Conservation (phyloP, 1,140 invertebrate genomes). For the Penaeus chinensis region DNA sequence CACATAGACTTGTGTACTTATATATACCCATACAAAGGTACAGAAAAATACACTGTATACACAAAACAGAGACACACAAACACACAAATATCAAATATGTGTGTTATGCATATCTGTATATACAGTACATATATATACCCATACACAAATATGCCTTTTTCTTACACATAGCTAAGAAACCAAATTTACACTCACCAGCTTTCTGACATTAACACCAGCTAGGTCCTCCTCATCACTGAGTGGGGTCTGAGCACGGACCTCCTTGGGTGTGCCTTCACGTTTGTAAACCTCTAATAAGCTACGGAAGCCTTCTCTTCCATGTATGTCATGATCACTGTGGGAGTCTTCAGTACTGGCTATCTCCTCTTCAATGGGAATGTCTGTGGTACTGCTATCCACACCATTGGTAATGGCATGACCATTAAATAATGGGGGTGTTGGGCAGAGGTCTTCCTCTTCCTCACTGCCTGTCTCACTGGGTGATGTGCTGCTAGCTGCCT, state of each 20-base stretch:
- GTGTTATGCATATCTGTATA: too few relatives aligned
- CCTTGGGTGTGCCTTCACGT: not conserved
- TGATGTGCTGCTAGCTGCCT: not conserved
- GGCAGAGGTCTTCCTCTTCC: slow-evolving; percentile 1
- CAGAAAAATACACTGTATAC: too few relatives aligned
- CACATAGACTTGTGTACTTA: too few relatives aligned
- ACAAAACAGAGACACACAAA: too few relatives aligned
- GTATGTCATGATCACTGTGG: slow-evolving; percentile 25
- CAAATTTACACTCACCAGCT: slow-evolving; percentile 35
- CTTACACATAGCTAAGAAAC: not conserved
- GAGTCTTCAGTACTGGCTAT: not conserved
- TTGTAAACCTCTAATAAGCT: slow-evolving; percentile 38
- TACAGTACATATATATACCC: too few relatives aligned
- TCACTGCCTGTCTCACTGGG: slow-evolving; percentile 9
- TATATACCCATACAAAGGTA: too few relatives aligned
- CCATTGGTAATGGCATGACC: slow-evolving; percentile 44
- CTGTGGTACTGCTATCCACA: not conserved
- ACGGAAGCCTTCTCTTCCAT: slow-evolving; percentile 33
- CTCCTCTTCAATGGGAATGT: not conserved
- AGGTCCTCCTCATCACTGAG: slow-evolving; percentile 45
- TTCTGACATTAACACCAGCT: slow-evolving; percentile 46
- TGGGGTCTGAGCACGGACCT: not conserved
- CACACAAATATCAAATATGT: too few relatives aligned
- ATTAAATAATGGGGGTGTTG: slow-evolving; percentile 49
- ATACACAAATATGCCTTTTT: not conserved